These are phyloP conservation scores for Acipenser oxyrinchus DNA, from an alignment of 2,797 vertebrate species.

Conservation along the genomic window DNA sequence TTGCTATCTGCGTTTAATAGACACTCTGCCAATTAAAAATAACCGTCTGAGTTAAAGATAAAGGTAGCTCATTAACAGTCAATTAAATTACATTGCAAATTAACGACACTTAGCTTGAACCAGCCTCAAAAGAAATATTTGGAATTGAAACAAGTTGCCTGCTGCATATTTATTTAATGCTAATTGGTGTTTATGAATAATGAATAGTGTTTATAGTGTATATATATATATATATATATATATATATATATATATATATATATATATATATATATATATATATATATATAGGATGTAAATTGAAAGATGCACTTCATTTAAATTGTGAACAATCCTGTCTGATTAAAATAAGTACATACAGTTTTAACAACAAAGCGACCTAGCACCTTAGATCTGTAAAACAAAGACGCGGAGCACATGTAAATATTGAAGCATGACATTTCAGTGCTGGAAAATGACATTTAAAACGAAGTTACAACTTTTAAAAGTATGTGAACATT, in stretches of 20 bases:
- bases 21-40: slow-evolving; percentile 13
- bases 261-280: slow-evolving; percentile 35
- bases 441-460: too few relatives aligned
- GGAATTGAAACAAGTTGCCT: slow-evolving; percentile 53
- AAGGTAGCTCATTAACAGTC: slow-evolving; percentile 58
- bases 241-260: too few relatives aligned
- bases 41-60: slow-evolving; percentile 49
- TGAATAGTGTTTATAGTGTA: slow-evolving; percentile 38
- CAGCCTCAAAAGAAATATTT: slow-evolving; percentile 20
- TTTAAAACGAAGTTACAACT: too few relatives aligned
- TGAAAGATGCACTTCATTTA: slow-evolving; percentile 50
- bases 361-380: not conserved
- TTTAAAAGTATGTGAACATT: too few relatives aligned
- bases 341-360: not conserved
- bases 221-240: too few relatives aligned
- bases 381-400: too few relatives aligned
- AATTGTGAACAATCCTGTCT: slow-evolving; percentile 17
- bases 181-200: slow-evolving; percentile 56
- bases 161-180: slow-evolving; percentile 69
- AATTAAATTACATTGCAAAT: slow-evolving; percentile 60
- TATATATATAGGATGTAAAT: slow-evolving; percentile 40
- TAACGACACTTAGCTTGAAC: slow-evolving; percentile 41
- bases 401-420: too few relatives aligned
- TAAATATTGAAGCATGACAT: too few relatives aligned
- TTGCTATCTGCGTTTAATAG: slow-evolving; percentile 14